These are phyloP conservation scores for Enteromius argenteus DNA, from an alignment of 2,797 vertebrate species.

Conservation along the genomic window DNA sequence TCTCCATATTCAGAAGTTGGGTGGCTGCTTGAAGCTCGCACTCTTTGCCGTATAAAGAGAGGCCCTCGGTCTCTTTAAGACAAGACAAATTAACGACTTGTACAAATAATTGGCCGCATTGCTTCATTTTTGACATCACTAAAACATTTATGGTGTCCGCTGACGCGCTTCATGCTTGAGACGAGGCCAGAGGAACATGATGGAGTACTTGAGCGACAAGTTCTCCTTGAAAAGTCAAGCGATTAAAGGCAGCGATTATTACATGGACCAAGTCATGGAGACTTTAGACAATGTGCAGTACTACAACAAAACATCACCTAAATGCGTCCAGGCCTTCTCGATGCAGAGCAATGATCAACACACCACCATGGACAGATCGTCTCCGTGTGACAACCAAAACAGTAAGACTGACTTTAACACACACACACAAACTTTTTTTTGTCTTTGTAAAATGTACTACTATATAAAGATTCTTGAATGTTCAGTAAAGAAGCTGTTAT, in stretches of 20 bases:
- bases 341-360: constrained; percentile 86
- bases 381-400: constrained; percentile 85
- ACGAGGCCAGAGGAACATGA: constrained; percentile 77
- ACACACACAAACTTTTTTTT: background rate
- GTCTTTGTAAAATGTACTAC: background rate
- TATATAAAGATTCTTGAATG: background rate
- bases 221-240: constrained; percentile 89
- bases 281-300: constrained; percentile 92
- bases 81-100: constrained; percentile 80
- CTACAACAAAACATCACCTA: constrained; percentile 89
- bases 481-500: background rate
- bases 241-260: constrained; percentile 91
- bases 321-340: constrained; percentile 89
- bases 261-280: constrained; percentile 97
- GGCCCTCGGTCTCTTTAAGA: constrained; percentile 78
- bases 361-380: constrained; percentile 84
- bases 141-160: constrained; percentile 64
- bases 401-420: constrained; percentile 77
- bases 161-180: constrained; percentile 40
- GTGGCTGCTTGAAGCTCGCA: constrained; percentile 81
- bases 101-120: constrained; percentile 64
- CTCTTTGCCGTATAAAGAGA: constrained; percentile 89
- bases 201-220: constrained; percentile 98
- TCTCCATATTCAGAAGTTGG: constrained; percentile 85
- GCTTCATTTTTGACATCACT: constrained; percentile 49